These are phyloP conservation scores for Cryptomyrus ogoouensis DNA, from an alignment of 2,113 vertebrate species.

Conservation along the genomic window DNA sequence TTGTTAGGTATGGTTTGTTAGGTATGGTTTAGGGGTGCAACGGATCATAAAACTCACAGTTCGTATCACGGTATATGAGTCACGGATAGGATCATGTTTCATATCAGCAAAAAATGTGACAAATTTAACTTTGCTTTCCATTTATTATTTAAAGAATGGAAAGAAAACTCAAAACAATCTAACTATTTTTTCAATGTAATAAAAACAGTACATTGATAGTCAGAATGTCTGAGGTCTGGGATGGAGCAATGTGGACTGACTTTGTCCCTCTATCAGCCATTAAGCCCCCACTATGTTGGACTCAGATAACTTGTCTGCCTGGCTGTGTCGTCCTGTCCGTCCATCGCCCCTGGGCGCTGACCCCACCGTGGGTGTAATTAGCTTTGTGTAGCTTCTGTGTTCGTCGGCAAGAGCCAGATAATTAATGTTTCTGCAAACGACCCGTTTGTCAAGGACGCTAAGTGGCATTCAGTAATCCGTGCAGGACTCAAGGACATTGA, in stretches of 20 bases:
- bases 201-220: neutral
- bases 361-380: conserved; percentile 15
- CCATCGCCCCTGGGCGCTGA: neutral
- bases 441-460: conserved; percentile 15
- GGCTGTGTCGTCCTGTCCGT: neutral
- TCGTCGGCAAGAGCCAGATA: conserved; percentile 12
- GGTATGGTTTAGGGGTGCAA: neutral
- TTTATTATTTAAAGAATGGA: neutral
- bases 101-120: neutral
- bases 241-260: neutral
- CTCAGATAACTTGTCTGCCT: neutral
- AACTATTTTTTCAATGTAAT: neutral
- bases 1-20: neutral
- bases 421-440: conserved; percentile 29
- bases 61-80: neutral
- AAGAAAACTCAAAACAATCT: neutral
- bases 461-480: conserved; percentile 14
- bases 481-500: conserved; percentile 22
- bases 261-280: neutral
- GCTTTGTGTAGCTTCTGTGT: conserved; percentile 10
- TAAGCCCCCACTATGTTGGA: neutral
- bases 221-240: neutral
- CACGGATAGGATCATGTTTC: neutral
- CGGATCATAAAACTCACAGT: neutral
- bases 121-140: neutral